Conservation (phyloP, 2,797 vertebrate genomes). For the Characodon lateralis region DNA sequence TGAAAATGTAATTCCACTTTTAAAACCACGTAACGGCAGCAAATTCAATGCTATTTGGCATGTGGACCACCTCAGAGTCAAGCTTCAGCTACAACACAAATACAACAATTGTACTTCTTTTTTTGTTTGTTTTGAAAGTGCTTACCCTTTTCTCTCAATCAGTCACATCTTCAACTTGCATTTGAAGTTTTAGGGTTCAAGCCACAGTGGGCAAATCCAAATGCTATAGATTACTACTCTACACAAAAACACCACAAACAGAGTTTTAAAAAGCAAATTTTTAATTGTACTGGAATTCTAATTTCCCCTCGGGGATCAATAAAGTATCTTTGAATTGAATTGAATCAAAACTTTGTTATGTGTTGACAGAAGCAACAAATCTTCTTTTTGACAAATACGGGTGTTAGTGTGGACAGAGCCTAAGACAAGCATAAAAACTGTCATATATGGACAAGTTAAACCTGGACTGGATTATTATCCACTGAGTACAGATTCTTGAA, state of each 20-base stretch:
- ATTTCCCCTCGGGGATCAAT: too few species aligned
- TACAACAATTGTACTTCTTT: background rate
- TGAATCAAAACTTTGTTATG: background rate
- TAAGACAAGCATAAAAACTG: background rate
- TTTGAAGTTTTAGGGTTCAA: background rate
- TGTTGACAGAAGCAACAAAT: background rate
- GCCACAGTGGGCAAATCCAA: background rate
- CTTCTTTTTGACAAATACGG: background rate
- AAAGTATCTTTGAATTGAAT: too few species aligned
- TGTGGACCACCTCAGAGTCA: background rate
- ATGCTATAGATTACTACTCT: background rate
- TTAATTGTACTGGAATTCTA: too few species aligned
- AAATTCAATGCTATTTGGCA: background rate
- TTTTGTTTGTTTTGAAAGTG: background rate
- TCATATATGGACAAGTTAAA: too few species aligned
- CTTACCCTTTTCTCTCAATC: background rate
- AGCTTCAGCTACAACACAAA: background rate
- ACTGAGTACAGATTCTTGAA: background rate
- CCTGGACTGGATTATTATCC: background rate
- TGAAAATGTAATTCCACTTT: background rate
- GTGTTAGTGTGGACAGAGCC: background rate
- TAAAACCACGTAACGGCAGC: background rate
- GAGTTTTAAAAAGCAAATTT: background rate
- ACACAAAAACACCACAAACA: background rate
- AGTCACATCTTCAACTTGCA: background rate